phyloP scores from a whole-genome alignment of 2,113 vertebrate genomes.

The Dermatemys mawii region DNA sequence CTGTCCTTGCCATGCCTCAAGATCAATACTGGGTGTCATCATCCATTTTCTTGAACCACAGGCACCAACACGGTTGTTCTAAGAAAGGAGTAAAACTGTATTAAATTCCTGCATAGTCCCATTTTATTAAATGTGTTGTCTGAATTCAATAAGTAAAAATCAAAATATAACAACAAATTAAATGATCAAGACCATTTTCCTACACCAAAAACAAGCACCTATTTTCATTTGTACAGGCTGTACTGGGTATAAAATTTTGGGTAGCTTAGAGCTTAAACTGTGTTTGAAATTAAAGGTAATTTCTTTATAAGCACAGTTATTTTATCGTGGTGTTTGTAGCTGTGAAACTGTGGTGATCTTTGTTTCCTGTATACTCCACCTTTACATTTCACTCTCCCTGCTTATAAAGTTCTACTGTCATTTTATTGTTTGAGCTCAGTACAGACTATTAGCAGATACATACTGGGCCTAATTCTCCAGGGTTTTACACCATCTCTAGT shows the following conservation, averaged over 20 bases:
- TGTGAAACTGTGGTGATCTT: neutral
- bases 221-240: neutral
- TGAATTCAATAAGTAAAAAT: conserved; percentile 4
- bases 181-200: neutral
- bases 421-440: neutral
- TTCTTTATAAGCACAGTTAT: no score
- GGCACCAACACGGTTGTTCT: conserved; percentile 58
- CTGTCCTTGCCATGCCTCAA: conserved; percentile 37
- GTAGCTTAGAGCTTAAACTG: neutral
- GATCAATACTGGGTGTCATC: conserved; percentile 66
- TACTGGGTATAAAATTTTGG: neutral
- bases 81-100: neutral
- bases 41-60: conserved; percentile 63
- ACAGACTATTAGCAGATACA: neutral
- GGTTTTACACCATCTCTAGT: neutral
- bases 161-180: neutral
- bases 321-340: neutral
- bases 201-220: neutral
- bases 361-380: neutral
- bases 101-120: neutral
- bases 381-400: neutral
- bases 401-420: neutral
- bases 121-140: conserved; percentile 12
- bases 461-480: neutral
- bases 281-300: neutral